Evolutionary conservation across 2,888 invertebrate species (phyloP), one percentile per base, ranked within the genome.

Genomic region (Aphodius granarius): DNA sequence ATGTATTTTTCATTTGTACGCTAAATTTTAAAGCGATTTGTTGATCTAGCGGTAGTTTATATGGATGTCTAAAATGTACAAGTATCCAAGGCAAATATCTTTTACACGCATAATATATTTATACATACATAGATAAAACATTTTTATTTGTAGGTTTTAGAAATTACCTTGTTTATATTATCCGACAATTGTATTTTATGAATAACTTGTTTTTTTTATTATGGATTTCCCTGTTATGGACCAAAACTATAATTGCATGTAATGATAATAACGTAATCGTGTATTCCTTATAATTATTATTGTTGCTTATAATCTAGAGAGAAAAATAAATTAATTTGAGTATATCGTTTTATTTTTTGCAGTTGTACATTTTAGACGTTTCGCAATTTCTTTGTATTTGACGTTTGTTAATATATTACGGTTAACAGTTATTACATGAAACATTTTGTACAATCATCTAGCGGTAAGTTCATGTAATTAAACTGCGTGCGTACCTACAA

Each of bases 361-460:
- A 43, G 43, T 43, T 43, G 43, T 43, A 43, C 43, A 43, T 43
- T 43, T 43, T 43, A 43, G 43, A 43, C 43, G 43, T 43, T 43
- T 13, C 13, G 43, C 43, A 43, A 43, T 43, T 43, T 43, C 43
- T 43, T 1, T 43, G 2, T 43, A 43, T 43, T 6, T 43, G 43
- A 43, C 43, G 43, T 43, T 43, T 43, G 43, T 43, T 43, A 43
- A 43, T 43, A 43, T 43, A 43, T 68, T 68, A 68, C 13, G 63
- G 62, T 71, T 17, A 43, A 13, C 43, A 43, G 43, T 43, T 43
- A n/a, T n/a, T n/a, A n/a, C n/a, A n/a, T n/a, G 18, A n/a, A 72
- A 72, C 62, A 18, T 22, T 72, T 16, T 62, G 72, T 43, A 72
- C 72, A 72, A 72, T 72, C 72, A 72, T 19, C 19, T 72, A 72